Evolutionary conservation across 2,113 vertebrate genomes (phyloP).

Genomic region (Fukomys damarensis): DNA sequence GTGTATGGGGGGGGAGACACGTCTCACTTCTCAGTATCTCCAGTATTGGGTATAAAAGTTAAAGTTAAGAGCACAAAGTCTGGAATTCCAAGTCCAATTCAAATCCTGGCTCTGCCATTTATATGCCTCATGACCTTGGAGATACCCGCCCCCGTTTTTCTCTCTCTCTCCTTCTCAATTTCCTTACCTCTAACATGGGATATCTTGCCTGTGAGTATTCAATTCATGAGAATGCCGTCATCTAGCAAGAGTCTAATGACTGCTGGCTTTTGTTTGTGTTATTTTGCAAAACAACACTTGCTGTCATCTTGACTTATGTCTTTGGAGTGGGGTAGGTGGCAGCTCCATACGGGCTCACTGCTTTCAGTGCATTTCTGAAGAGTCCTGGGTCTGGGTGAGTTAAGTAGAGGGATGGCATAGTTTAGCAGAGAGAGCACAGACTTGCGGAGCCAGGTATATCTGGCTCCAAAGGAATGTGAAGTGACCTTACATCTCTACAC

Average conservation of each 20-base stretch:
- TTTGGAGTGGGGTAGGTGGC: background rate
- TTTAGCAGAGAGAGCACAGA: background rate
- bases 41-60: background rate
- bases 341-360: background rate
- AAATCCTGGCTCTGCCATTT: background rate
- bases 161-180: background rate
- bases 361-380: background rate
- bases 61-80: background rate
- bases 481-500: background rate
- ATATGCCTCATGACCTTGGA: background rate
- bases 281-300: background rate
- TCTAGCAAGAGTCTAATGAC: background rate
- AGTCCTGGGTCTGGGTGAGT: background rate
- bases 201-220: background rate
- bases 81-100: conserved; percentile 28
- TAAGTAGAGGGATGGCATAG: background rate
- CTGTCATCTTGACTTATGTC: background rate
- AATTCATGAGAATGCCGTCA: background rate
- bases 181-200: background rate
- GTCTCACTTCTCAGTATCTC: background rate
- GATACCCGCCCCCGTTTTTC: background rate
- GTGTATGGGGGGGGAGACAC: background rate
- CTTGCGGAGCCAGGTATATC: background rate
- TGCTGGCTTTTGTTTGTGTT: background rate
- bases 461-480: background rate